Base-by-base conservation (phyloP, 2,888 invertebrate species). In the Acronicta aceris region DNA sequence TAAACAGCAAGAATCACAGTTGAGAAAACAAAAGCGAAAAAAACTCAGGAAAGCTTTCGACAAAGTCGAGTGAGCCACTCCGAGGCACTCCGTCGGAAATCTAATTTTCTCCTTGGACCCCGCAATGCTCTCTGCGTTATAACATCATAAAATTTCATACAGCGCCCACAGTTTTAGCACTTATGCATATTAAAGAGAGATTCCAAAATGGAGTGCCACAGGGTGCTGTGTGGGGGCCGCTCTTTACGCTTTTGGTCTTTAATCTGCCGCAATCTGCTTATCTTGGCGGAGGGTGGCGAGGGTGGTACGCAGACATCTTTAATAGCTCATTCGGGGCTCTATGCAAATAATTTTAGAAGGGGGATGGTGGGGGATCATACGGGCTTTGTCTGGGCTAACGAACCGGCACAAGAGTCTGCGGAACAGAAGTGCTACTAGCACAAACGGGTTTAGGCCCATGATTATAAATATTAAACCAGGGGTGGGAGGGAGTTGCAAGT, bases 221-320 rank as follows among this genome's bases (percentile, higher is more conserved):
- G 78, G 86, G 86, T 74, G 61, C 70, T 74, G 75, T 74, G 75
- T 80, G 80, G 87, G 87, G 84, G 81, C 85, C 79, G 81, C 89
- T 86, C 89, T 91, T 90, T 89, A 90, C 89, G 90, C 90, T 89
- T 92, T 89, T 89, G 94, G 93, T 93, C 93, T 93, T 94, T 93
- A 93, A 94, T 94, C 92, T 89, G 91, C 94, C 94, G 92, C 94
- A 94, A 94, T 94, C 93, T 94, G 94, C 93, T 94, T 93, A 92
- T 88, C 87, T 88, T 84, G 76, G 76, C 61, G 41, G 88, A 87
- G 88, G 87, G 91, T 89, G 82, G 83, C 69, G 65, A 83, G 87
- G 88, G 82, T 83, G 87, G 86, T 17, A 63, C 65, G 89, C 86
- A 91, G 91, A 91, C 92, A 91, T 93, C 92, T 93, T 93, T 94